Evolutionary conservation across 1,140 invertebrate species (phyloP), one percentile per base, ranked within the genome.

Genomic region (Caenorhabditis latens): DNA sequence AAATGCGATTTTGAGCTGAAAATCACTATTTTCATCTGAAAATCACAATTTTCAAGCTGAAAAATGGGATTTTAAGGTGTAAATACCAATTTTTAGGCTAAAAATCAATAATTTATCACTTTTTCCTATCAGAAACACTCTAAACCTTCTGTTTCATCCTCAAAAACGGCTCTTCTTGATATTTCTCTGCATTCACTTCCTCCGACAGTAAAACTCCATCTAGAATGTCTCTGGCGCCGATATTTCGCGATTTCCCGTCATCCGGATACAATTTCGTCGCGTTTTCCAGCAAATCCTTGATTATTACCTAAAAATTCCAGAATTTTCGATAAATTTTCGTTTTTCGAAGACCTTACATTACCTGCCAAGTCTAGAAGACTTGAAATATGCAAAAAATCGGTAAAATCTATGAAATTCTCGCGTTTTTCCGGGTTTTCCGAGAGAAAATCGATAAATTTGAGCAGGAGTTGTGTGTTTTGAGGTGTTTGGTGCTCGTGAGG

Each of bases 141-240:
- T 0, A 11, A 50, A 79, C 46, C 71, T 79, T 79, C 19, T 48
- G 7, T 79, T 79, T 79, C 21, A 79, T 21, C 46, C 21, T 79
- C 40, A 79, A 79, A 79, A 79, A 79, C 71, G 71, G 3, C n/a
- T 79, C n/a, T 11, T 79, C 71, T 8, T 50, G n/a, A n/a, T 46
- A 79, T 16, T 53, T 50, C 21, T 21, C 46, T 1, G n/a, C 46
- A 14, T 79, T 40, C 7, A n/a, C 14, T n/a, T 79, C 46, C n/a
- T 53, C 71, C 5, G 71, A 79, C 71, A 79, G 11, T n/a, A 50
- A n/a, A 16, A 79, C 71, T 53, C 46, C 43, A 24, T 79, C 71
- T 6, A 79, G 21, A 48, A 79, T 16, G 46, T 79, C 71, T n/a
- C 46, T 16, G 4, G 71, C 71, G 0, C 71, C 71, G 14, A 79